Evolutionary conservation across 2,113 vertebrate genomes (phyloP).

Genomic region (Pristiophorus japonicus): DNA sequence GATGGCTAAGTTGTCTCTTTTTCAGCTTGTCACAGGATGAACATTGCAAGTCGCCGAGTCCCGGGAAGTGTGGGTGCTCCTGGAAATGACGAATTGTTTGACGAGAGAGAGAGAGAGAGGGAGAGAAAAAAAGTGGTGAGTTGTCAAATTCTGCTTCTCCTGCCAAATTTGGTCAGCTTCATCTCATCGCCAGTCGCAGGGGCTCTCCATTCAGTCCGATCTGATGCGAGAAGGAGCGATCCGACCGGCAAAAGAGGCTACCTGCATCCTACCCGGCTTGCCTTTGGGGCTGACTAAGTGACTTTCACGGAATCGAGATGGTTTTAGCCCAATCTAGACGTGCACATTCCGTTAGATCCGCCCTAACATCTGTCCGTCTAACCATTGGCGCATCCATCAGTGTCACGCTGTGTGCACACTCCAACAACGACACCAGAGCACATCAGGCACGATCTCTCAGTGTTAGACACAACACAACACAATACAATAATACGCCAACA

Average conservation of each 20-base stretch:
- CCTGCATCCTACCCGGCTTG: slow-evolving; percentile 40
- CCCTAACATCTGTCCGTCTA: slow-evolving; percentile 96
- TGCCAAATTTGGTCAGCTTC: slow-evolving; percentile 61
- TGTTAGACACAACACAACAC: slow-evolving; percentile 48
- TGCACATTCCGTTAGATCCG: slow-evolving; percentile 72
- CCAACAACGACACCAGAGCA: slow-evolving; percentile 52
- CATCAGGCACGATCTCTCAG: slow-evolving; percentile 10
- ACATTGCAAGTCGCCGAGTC: slow-evolving; percentile 47
- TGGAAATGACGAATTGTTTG: slow-evolving; percentile 53
- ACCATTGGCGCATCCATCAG: slow-evolving; percentile 91
- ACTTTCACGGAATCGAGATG: slow-evolving; percentile 55
- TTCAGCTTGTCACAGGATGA: slow-evolving; percentile 53
- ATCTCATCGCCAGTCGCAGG: slow-evolving; percentile 50
- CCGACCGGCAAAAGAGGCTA: slow-evolving; percentile 48
- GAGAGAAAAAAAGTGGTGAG: slow-evolving; percentile 64
- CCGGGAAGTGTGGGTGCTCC: slow-evolving; percentile 49
- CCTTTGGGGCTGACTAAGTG: slow-evolving; percentile 47
- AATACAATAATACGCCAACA: slow-evolving; percentile 1
- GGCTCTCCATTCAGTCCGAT: slow-evolving; percentile 45
- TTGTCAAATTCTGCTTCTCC: slow-evolving; percentile 59
- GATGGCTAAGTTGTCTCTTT: slow-evolving; percentile 52
- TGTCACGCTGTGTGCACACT: slow-evolving; percentile 69
- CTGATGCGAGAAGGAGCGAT: slow-evolving; percentile 51
- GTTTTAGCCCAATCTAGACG: slow-evolving; percentile 55
- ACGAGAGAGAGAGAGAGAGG: slow-evolving; percentile 49